phyloP scores from a whole-genome alignment of 2,797 vertebrate genomes.

The Cottoperca gobio region DNA sequence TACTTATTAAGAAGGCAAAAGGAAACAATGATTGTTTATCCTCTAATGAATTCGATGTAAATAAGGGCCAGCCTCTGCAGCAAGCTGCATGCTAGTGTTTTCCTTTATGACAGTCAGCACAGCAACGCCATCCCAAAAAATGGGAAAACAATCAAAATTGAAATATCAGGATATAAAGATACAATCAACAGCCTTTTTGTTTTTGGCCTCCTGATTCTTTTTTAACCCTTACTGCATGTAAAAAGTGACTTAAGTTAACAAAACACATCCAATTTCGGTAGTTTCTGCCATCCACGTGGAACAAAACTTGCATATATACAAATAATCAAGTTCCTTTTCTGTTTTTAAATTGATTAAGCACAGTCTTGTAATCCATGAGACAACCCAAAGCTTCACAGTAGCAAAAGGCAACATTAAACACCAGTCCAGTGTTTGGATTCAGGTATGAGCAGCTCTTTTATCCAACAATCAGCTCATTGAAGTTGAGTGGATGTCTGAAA shows the following conservation, averaged over 20 bases:
- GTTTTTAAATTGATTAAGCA: slow-evolving; percentile 52
- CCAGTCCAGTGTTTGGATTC: slow-evolving; percentile 48
- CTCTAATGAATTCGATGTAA: slow-evolving; percentile 39
- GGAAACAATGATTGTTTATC: slow-evolving; percentile 39
- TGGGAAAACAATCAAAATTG: slow-evolving; percentile 34
- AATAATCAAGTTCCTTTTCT: slow-evolving; percentile 47
- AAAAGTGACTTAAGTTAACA: slow-evolving; percentile 48
- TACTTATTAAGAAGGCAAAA: slow-evolving; percentile 43
- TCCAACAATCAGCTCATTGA: slow-evolving; percentile 42
- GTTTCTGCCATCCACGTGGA: slow-evolving; percentile 19
- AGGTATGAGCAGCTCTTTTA: slow-evolving; percentile 48
- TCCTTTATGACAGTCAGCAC: slow-evolving; percentile 29
- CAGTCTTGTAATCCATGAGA: slow-evolving; percentile 61
- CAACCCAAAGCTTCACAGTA: slow-evolving; percentile 56
- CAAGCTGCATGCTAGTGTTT: slow-evolving; percentile 33
- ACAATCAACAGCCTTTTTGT: slow-evolving; percentile 63
- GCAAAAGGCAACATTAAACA: slow-evolving; percentile 74
- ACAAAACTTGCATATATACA: slow-evolving; percentile 60
- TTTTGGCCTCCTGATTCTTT: slow-evolving; percentile 24
- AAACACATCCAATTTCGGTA: slow-evolving; percentile 39
- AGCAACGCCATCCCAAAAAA: slow-evolving; percentile 38
- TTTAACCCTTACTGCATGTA: slow-evolving; percentile 5
- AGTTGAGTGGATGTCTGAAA: slow-evolving; percentile 36
- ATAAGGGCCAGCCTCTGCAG: slow-evolving; percentile 33
- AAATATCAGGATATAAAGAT: slow-evolving; percentile 61